Evolutionary conservation across 2,797 vertebrate genomes (phyloP).

Genomic region (Coregonus ussuriensis): DNA sequence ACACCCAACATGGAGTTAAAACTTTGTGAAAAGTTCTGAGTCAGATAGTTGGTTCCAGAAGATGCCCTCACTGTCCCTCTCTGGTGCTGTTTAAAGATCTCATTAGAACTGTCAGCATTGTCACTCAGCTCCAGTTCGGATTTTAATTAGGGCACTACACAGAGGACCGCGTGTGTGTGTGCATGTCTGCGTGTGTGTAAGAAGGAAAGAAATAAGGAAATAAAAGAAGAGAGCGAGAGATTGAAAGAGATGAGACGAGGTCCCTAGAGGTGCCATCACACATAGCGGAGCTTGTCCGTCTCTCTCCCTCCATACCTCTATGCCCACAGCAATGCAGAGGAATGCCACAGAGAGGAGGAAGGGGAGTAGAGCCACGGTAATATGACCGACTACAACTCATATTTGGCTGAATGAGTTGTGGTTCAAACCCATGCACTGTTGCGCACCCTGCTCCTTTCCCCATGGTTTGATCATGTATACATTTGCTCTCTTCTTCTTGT

Average conservation of each 20-base stretch:
- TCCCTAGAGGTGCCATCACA: neutral
- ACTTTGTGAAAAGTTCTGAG: slow-evolving; percentile 10
- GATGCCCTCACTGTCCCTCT: slow-evolving; percentile 7
- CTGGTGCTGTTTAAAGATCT: slow-evolving; percentile 49
- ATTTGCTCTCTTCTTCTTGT: neutral
- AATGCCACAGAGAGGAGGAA: slow-evolving; percentile 1
- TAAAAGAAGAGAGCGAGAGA: too few relatives aligned
- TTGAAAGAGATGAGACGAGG: too few relatives aligned
- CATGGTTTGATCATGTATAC: neutral
- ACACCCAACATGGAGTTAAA: neutral
- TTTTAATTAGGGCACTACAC: slow-evolving; percentile 65
- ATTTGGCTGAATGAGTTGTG: slow-evolving; percentile 52
- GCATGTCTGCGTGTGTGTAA: slow-evolving; percentile 4
- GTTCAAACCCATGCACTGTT: neutral
- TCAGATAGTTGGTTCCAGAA: slow-evolving; percentile 3
- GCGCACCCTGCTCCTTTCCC: neutral
- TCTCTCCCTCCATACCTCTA: slow-evolving; percentile 23
- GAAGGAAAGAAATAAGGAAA: neutral
- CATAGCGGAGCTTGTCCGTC: slow-evolving; percentile 30
- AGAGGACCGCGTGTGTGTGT: slow-evolving; percentile 44
- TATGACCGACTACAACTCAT: slow-evolving; percentile 64
- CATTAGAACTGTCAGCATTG: slow-evolving; percentile 47
- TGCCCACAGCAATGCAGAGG: slow-evolving; percentile 25
- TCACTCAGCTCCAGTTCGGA: slow-evolving; percentile 59
- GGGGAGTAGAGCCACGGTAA: slow-evolving; percentile 18